phyloP scores from a whole-genome alignment of 2,797 vertebrate genomes.

The Hipposideros larvatus region DNA sequence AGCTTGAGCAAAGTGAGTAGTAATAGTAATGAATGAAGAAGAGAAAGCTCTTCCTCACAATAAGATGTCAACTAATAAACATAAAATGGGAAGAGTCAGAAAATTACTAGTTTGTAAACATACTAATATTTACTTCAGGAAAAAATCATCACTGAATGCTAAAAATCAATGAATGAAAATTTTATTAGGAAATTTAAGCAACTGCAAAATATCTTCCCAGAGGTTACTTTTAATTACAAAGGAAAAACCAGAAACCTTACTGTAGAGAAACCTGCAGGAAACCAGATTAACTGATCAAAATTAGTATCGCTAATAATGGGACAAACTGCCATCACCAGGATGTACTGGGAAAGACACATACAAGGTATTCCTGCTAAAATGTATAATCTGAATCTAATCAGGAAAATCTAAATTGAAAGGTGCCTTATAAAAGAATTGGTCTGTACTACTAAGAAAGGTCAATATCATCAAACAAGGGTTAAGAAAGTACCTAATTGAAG shows the following conservation, averaged over 20 bases:
- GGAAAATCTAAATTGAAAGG: constrained; percentile 1
- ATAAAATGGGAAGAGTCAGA: background rate
- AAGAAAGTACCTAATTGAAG: background rate
- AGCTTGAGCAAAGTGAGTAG: constrained; percentile 35
- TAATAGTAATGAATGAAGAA: constrained; percentile 21
- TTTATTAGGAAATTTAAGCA: background rate
- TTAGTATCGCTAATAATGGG: background rate
- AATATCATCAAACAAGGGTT: background rate
- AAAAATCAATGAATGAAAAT: background rate
- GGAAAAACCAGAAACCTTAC: background rate
- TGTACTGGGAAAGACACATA: background rate
- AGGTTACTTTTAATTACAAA: background rate
- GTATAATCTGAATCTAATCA: background rate
- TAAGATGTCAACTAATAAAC: background rate
- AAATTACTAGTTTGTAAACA: background rate
- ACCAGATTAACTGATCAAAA: constrained; percentile 15
- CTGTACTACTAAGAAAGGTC: background rate
- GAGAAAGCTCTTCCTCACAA: background rate
- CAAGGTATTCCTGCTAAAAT: background rate
- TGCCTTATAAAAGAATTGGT: background rate
- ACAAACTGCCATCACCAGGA: background rate
- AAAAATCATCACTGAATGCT: constrained; percentile 36
- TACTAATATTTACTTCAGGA: background rate
- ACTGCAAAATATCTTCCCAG: background rate
- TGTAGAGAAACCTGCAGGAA: constrained; percentile 18